phyloP scores from a whole-genome alignment of 2,113 vertebrate species.

The Ceratotherium simum region DNA sequence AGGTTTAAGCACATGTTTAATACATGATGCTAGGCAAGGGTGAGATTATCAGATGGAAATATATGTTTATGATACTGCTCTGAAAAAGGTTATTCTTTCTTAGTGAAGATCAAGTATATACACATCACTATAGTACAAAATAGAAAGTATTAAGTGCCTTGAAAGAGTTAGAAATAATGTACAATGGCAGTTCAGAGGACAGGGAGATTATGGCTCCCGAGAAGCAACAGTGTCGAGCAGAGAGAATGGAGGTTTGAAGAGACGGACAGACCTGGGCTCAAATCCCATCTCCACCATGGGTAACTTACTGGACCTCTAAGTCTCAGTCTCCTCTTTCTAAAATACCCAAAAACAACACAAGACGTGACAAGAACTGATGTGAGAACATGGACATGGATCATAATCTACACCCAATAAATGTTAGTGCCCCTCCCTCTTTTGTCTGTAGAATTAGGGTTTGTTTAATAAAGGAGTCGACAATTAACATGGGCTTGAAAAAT shows the following conservation, averaged over 20 bases:
- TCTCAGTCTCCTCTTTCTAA: background rate
- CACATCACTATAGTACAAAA: background rate
- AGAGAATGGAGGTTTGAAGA: background rate
- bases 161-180: background rate
- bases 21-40: fast-evolving
- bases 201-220: background rate
- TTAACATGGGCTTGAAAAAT: background rate
- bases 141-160: background rate
- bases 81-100: background rate
- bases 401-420: background rate
- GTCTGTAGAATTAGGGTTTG: background rate
- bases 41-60: background rate
- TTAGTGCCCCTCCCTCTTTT: background rate
- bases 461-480: background rate
- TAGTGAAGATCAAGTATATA: background rate
- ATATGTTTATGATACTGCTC: background rate
- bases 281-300: fast-evolving
- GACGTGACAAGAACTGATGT: background rate
- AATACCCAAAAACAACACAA: background rate
- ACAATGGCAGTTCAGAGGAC: background rate
- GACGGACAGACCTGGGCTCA: background rate
- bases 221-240: background rate
- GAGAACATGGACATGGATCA: background rate
- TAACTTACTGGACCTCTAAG: too few species aligned
- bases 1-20: background rate